phyloP scores from a whole-genome alignment of 1,140 invertebrate species.

The Bicyclus anynana region DNA sequence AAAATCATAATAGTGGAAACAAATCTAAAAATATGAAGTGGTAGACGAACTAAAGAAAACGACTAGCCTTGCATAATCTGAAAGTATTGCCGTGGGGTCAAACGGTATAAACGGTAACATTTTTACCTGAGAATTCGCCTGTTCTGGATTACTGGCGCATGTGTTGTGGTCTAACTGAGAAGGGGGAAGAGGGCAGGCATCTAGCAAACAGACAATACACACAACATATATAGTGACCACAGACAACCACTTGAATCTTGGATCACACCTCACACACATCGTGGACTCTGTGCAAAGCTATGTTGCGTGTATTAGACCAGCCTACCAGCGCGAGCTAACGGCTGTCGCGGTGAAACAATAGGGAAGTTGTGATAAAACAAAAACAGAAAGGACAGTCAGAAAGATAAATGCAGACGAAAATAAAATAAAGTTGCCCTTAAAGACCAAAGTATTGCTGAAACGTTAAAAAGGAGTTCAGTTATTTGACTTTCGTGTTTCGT shows the following conservation, averaged over 20 bases:
- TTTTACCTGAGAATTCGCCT: conserved; percentile 78
- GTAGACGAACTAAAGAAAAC: conserved; percentile 62
- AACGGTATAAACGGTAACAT: conserved; percentile 66
- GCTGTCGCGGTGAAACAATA: conserved; percentile 23
- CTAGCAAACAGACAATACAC: conserved; percentile 80
- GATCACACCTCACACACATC: conserved; percentile 73
- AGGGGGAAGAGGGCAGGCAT: conserved; percentile 82
- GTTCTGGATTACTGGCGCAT: conserved; percentile 78
- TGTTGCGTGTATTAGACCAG: conserved; percentile 73
- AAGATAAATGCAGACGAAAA: conserved; percentile 51
- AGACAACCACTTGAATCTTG: conserved; percentile 74
- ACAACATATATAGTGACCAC: conserved; percentile 78
- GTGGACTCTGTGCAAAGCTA: conserved; percentile 63
- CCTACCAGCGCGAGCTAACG: conserved; percentile 53
- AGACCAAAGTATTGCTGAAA: conserved; percentile 23
- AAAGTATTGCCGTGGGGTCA: conserved; percentile 71
- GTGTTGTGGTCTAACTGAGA: conserved; percentile 83
- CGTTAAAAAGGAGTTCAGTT: conserved; percentile 15
- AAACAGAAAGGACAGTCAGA: conserved; percentile 66
- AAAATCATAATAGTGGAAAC: conserved; percentile 54
- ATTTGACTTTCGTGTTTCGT: conserved; percentile 17
- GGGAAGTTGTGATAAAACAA: conserved; percentile 47
- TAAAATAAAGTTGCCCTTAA: conserved; percentile 34
- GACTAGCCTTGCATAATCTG: conserved; percentile 71
- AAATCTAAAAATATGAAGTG: conserved; percentile 72